These are phyloP conservation scores for Toxotes jaculatrix DNA, from an alignment of 2,113 vertebrate species.

Conservation along the genomic window DNA sequence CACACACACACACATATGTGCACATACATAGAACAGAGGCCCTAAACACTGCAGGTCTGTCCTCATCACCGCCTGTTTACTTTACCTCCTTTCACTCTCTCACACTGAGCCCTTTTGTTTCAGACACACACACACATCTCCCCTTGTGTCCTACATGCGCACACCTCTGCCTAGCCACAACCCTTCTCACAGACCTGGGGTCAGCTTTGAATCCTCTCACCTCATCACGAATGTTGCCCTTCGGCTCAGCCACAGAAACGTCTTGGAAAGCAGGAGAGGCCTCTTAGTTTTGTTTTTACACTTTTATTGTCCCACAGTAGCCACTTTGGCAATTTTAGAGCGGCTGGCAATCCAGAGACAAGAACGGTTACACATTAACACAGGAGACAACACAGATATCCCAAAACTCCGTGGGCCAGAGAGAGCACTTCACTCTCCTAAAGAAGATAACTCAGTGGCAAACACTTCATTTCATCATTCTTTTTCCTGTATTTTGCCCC, in stretches of 20 bases:
- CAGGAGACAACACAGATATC: slow-evolving; percentile 20
- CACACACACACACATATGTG: slow-evolving; percentile 73
- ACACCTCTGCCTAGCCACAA: slow-evolving; percentile 54
- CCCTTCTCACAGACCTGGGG: slow-evolving; percentile 34
- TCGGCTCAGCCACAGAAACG: slow-evolving; percentile 15
- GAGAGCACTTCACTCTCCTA: not conserved
- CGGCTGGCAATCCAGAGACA: not conserved
- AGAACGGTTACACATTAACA: slow-evolving; percentile 62
- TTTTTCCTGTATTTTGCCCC: slow-evolving; percentile 8
- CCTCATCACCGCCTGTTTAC: slow-evolving; percentile 90
- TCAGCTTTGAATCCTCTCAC: slow-evolving; percentile 35
- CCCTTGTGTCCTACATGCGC: slow-evolving; percentile 51
- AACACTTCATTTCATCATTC: slow-evolving; percentile 32
- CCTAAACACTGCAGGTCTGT: slow-evolving; percentile 88
- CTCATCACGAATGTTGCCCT: not conserved
- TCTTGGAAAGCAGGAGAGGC: not conserved
- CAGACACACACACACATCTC: slow-evolving; percentile 46
- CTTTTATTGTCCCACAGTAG: slow-evolving; percentile 37
- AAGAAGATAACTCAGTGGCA: slow-evolving; percentile 4
- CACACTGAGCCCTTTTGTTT: slow-evolving; percentile 91
- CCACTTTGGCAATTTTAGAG: not conserved
- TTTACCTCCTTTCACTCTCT: slow-evolving; percentile 91
- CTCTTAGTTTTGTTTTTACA: slow-evolving; percentile 20
- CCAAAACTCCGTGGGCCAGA: not conserved
- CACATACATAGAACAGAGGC: slow-evolving; percentile 80